A percentile compares a stretch with the other conserved stretches of the same genome.
phyloP scores from a whole-genome alignment of 2,888 invertebrate species.

The Digitonthophagus gazella region DNA sequence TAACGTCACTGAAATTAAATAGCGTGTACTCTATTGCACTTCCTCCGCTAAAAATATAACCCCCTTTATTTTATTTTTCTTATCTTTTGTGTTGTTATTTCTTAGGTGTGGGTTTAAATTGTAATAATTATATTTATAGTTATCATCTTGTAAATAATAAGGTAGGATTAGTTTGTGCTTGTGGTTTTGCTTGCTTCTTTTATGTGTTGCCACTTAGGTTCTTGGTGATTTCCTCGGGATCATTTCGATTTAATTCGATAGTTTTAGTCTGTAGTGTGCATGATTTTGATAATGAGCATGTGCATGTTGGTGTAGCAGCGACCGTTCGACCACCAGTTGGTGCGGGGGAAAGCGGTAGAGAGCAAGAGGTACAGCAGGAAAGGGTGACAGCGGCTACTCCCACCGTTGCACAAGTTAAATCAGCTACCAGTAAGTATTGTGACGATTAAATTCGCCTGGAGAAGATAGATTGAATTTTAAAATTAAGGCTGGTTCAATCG shows the following conservation, averaged over 20 bases:
- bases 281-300: constrained; percentile 33
- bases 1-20: neutral
- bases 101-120: too few relatives aligned
- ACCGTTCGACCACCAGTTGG: constrained; percentile 16
- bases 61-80: too few relatives aligned
- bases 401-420: constrained; percentile 33
- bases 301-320: constrained; percentile 34
- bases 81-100: too few relatives aligned
- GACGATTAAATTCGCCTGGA: constrained; percentile 3
- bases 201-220: neutral
- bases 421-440: constrained; percentile 33
- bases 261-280: constrained; percentile 27
- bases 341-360: constrained; percentile 21
- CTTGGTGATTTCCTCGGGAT: neutral
- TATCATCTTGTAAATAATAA: too few relatives aligned
- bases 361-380: constrained; percentile 24
- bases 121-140: too few relatives aligned
- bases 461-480: neutral
- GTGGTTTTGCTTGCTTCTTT: neutral
- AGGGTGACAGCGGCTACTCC: constrained; percentile 24
- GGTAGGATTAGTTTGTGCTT: constrained; percentile 20
- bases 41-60: neutral
- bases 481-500: neutral
- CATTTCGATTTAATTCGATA: neutral
- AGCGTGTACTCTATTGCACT: constrained; percentile 4